Evolutionary conservation across 2,113 vertebrate genomes (phyloP).

Genomic region (Porphyrio hochstetteri): DNA sequence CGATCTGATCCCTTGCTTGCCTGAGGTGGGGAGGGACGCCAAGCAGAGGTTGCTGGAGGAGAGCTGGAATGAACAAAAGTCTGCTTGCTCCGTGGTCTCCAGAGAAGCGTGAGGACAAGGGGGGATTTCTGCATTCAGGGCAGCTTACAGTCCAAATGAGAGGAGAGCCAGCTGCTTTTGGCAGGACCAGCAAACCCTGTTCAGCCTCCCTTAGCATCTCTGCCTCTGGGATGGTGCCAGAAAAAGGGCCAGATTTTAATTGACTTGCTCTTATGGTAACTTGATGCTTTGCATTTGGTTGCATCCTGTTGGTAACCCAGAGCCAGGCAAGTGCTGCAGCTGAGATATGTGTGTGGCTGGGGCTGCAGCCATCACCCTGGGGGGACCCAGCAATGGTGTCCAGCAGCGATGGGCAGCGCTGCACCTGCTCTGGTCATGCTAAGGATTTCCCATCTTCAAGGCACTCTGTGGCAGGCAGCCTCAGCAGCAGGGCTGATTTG

Average conservation of each 20-base stretch:
- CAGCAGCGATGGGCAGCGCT: too few relatives aligned
- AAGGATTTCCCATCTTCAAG: background rate
- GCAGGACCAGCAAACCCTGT: background rate
- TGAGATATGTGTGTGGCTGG: too few relatives aligned
- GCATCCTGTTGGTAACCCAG: background rate
- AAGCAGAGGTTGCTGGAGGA: too few relatives aligned
- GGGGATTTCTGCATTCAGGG: background rate
- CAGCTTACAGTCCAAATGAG: background rate
- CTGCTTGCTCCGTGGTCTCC: background rate
- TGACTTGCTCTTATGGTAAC: background rate
- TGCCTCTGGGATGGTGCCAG: background rate
- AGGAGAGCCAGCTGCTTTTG: background rate
- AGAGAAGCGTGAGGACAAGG: background rate
- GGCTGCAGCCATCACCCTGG: too few relatives aligned
- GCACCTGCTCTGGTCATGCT: too few relatives aligned
- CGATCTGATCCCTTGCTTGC: background rate
- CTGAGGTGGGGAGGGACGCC: too few relatives aligned
- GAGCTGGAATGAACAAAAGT: too few relatives aligned
- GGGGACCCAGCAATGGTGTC: too few relatives aligned
- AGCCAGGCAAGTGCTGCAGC: too few relatives aligned
- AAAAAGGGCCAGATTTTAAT: background rate
- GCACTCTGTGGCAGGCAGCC: background rate
- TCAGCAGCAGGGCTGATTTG: background rate
- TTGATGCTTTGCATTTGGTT: background rate
- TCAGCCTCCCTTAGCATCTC: background rate